These are phyloP conservation scores for Heliconius aoede DNA, from an alignment of 2,888 invertebrate species.

Conservation along the genomic window DNA sequence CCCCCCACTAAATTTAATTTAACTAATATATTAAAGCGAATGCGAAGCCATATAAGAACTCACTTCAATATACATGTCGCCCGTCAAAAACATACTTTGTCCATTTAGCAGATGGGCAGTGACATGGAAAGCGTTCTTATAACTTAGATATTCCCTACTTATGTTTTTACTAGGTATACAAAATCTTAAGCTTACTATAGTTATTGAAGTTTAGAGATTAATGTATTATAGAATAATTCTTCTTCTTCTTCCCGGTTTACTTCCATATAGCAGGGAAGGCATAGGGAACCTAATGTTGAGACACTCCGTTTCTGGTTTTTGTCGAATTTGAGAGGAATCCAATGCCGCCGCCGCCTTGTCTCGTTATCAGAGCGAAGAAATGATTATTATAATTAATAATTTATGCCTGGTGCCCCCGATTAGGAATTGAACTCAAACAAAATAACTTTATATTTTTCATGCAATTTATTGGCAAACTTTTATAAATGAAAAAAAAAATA, in stretches of 20 bases:
- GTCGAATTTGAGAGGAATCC: no score
- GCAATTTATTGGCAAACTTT: neutral
- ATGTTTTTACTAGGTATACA: neutral
- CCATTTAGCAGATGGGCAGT: conserved; percentile 44
- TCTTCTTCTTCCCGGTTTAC: no score
- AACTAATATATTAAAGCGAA: neutral
- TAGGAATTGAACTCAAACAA: no score
- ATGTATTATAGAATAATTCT: no score
- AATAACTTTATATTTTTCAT: neutral
- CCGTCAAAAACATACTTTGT: conserved; percentile 45
- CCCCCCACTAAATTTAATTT: neutral
- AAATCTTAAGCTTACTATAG: neutral
- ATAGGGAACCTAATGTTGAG: no score
- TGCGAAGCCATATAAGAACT: conserved; percentile 34
- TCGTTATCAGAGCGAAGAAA: no score
- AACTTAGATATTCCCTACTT: conserved; percentile 42
- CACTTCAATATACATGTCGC: conserved; percentile 44
- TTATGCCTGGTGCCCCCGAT: no score
- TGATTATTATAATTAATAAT: no score
- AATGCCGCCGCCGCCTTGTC: no score
- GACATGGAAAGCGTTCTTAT: conserved; percentile 62
- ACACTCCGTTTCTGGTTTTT: no score
- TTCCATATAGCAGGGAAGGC: no score
- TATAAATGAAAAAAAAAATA: neutral
- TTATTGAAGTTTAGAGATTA: neutral